Evolutionary conservation across 2,797 vertebrate genomes (phyloP), one percentile per base, ranked within the genome.

Genomic region (Phoeniculus purpureus): DNA sequence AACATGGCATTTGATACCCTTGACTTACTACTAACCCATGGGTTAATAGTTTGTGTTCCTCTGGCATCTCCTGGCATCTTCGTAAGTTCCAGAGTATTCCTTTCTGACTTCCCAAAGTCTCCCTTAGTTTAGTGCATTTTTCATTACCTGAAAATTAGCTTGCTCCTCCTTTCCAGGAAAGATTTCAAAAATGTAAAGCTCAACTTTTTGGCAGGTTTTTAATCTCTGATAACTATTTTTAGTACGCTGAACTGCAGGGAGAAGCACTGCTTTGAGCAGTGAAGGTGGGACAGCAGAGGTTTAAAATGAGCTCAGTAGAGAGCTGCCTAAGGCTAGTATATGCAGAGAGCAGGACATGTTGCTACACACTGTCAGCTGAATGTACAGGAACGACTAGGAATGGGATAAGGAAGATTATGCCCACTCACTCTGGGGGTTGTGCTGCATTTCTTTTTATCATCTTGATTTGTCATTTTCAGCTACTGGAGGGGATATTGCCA

Each of bases 281-380:
- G 9, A 66, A 12, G 1, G 3, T 14, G 4, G 3, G 3, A 64
- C 23, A n/a, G 14, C 2, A 48, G 15, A 8, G 2, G 1, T 47
- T 64, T 64, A 21, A 66, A 62, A 56, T 45, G 26, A 26, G 9
- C 17, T 83, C 10, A 29, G 8, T 37, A 31, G 9, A 13, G 31
- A 47, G 23, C 13, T 78, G 12, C 34, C 59, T 26, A 29, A 40
- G 60, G 13, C 19, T 84, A 10, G 15, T 43, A 22, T 0, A 0
- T 56, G 16, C 12, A 25, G 45, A 22, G 31, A 83, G n/a, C 11
- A 1, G 1, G 26, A 4, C 22, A 58, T 58, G 47, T 37, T 2
- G 2, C 50, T 37, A 29, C 48, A n/a, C 48, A 15, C 27, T 58
- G 19, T 18, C 72, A 71, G 14, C 18, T 55, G 43, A 21, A 23